Evolutionary conservation across 2,797 vertebrate genomes (phyloP), one percentile per base, ranked within the genome.

Genomic region (Anisognathus igniventris): DNA sequence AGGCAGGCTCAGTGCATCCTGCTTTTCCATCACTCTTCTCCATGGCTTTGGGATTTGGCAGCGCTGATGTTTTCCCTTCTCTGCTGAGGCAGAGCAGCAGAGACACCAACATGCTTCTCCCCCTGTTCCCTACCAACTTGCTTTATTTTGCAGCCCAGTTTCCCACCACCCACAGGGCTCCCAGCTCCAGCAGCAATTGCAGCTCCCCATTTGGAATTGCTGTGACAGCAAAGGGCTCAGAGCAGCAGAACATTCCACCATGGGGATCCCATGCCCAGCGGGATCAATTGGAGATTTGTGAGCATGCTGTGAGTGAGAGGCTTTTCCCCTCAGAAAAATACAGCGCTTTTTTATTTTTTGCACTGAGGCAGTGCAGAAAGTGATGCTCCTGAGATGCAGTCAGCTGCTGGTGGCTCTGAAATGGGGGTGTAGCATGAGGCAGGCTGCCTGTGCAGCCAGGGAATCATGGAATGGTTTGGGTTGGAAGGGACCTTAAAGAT

Each of bases 11-110:
- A 3, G 66, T 45, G 5, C 37, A 31, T 39, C 62, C 56, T 3
- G 0, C 44, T 53, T 58, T 30, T 44, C 56, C 1, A 42, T 22
- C 23, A 0, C 0, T 0, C 37, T 58, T 58, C 40, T 35, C 28
- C 3, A 0, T 23, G 24, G 51, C 37, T 50, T 12, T 62, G 77
- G 51, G 56, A 58, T 53, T 71, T 48, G 44, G 33, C 35, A 56
- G 56, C 0, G 0, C 37, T 64, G 39, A 40, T 25, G 27, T 39
- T 58, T 79, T 77, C n/a, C 27, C 27, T 66, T 56, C 35, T 39
- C 18, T 61, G 75, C 68, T 66, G 51, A 79, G 54, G 77, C 53
- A 83, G 68, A 94, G 84, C 42, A 78, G 70, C 40, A 67, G 58
- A 68, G 66, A 31, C 24, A 47, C 39, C 6, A 2, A 22, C 62